phyloP scores from a whole-genome alignment of 1,140 invertebrate genomes.

The Microvelia longipes region DNA sequence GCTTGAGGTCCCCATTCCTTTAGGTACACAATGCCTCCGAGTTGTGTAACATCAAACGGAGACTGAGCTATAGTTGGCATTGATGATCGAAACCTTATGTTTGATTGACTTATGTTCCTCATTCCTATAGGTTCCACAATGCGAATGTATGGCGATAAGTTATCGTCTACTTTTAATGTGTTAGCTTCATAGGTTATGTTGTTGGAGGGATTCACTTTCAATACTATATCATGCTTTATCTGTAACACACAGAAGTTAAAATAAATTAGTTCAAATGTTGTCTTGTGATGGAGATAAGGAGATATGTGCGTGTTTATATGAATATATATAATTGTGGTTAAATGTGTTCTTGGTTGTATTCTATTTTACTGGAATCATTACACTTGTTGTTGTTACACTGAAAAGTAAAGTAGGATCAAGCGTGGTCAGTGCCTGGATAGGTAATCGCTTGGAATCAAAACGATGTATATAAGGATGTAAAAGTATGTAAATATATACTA shows the following conservation, averaged over 20 bases:
- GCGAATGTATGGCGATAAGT: background rate
- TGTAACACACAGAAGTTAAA: background rate
- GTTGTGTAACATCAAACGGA: constrained; percentile 37
- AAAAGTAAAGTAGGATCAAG: no score
- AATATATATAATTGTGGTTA: no score
- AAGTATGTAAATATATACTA: no score
- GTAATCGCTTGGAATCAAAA: no score
- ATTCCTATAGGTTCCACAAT: background rate
- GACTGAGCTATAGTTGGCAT: constrained; percentile 1
- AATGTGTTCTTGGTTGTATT: no score
- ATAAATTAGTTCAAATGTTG: background rate
- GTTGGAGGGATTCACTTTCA: background rate
- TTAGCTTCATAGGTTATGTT: background rate
- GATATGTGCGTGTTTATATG: no score
- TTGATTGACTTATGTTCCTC: background rate
- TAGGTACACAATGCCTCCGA: constrained; percentile 41
- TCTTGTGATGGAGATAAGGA: no score
- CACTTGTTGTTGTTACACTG: no score
- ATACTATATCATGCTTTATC: background rate
- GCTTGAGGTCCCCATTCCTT: constrained; percentile 24
- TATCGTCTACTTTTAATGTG: background rate
- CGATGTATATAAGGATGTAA: no score
- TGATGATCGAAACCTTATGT: constrained; percentile 1
- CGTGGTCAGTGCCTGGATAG: no score
- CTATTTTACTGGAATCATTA: no score